Percentiles rank a stretch among this genome's conserved stretches.
Conservation (phyloP, 2,888 invertebrate species). For the Drosophila paramelanica region DNA sequence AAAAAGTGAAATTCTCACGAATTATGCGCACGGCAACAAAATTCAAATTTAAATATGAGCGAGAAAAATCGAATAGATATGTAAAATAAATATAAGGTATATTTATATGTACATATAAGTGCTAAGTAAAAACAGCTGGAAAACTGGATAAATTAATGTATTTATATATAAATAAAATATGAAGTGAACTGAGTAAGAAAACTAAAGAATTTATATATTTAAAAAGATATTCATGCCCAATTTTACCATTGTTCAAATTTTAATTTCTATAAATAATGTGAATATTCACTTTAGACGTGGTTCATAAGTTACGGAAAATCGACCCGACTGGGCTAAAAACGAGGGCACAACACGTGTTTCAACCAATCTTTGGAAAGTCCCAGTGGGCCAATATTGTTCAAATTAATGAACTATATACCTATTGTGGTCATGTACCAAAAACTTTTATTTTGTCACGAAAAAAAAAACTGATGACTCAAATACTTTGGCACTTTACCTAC, state of each 20-base stretch:
- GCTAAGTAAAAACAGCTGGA: neutral
- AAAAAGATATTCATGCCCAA: too few species aligned
- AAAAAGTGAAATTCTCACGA: constrained; percentile 42
- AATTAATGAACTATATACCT: constrained; percentile 14
- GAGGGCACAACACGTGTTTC: neutral
- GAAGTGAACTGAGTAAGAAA: too few species aligned
- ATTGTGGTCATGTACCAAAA: constrained; percentile 26
- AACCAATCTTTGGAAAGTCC: neutral
- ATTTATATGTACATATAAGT: neutral
- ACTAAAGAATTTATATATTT: too few species aligned
- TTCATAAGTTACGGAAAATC: too few species aligned
- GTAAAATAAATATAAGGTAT: neutral
- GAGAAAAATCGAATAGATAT: constrained; percentile 1
- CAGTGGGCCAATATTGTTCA: neutral
- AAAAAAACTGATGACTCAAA: constrained; percentile 65
- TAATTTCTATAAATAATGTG: too few species aligned
- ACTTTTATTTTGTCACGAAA: constrained; percentile 26
- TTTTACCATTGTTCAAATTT: too few species aligned
- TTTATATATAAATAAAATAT: too few species aligned
- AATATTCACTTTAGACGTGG: too few species aligned
- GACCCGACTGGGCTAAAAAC: too few species aligned
- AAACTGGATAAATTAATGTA: too few species aligned
- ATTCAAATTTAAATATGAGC: neutral
- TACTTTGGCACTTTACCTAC: constrained; percentile 62
- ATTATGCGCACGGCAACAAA: constrained; percentile 40